Evolutionary conservation across 2,113 vertebrate genomes (phyloP), one percentile per base, ranked within the genome.

Genomic region (Chamaetylas fuelleborni): DNA sequence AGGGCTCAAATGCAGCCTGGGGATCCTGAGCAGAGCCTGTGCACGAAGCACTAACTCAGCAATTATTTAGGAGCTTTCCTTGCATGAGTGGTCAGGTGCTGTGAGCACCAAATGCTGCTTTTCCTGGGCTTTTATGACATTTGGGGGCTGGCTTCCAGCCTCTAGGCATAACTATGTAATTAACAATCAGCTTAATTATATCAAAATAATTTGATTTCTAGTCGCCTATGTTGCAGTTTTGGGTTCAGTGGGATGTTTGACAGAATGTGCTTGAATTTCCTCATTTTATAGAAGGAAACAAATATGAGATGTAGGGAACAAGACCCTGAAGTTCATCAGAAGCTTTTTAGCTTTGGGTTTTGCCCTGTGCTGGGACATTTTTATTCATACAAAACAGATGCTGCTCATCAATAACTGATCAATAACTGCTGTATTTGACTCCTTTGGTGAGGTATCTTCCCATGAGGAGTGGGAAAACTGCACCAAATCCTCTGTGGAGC

Each of bases 401-500:
- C 38, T 19, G 54, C 18, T 50, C 20, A 26, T 19, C 14, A 2
- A 66, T 60, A 6, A 11, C 17, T 1, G 2, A 51, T 45, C 69
- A n/a, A 58, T 51, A 81, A 47, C 19, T 24, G 60, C 16, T 26
- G 2, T 6, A 3, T 85, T 70, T 34, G 5, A 24, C 36, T 62
- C 38, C 51, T 67, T 22, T 42, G 47, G 14, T 11, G 10, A 34
- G 6, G 5, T 4, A 5, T 9, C 12, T 19, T 40, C 56, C 50
- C 40, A 1, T 2, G 12, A n/a, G 23, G 57, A 71, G 74, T 5
- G 0, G 2, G 38, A 40, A 71, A 79, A 33, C 12, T 3, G 2
- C 14, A 0, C 20, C 14, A 14, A 8, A 29, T 5, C 26, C 0
- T 0, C 40, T 24, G 2, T 14, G 45, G n/a, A 15, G 36, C 26